Evolutionary conservation across 2,797 vertebrate species (phyloP), one percentile per base, ranked within the genome.

Genomic region (Acipenser ruthenus): DNA sequence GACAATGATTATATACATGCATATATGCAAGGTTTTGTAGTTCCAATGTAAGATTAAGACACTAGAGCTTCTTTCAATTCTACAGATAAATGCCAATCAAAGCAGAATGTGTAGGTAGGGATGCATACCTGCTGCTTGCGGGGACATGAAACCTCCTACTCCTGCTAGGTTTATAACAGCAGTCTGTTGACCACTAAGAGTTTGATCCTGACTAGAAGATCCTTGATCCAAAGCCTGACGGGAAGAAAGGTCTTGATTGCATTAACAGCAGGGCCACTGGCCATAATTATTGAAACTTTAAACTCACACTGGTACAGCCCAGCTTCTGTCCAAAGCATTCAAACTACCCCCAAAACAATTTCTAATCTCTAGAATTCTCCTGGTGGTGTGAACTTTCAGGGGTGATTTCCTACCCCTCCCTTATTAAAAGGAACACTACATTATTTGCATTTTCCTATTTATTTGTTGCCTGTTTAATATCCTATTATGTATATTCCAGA

Each of bases 121-220:
- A 79, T 75, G 83, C 84, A 2, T 91, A 99, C 96, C 88, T 89
- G 89, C 92, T 78, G 94, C 87, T 81, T 94, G 95, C 63, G 94
- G 88, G 70, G 93, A 93, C 91, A 95, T 92, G 81, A 98, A 97
- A 71, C 93, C 87, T 73, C 95, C 93, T 63, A 94, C 91, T 81
- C 94, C 95, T 1, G 89, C 85, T 72, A 98, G 89, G 82, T 97
- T 97, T 83, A 98, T 93, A 76, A 95, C 91, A 52, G 95, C 93
- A 10, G 94, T 90, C 78, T 96, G 95, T 78, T 96, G 96, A 79
- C 93, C 89, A 75, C 90, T 87, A 80, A 96, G 85, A 80, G 88
- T 87, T 79, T 93, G 93, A 80, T 98, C 96, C 68, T 92, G 85
- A 70, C 83, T 88, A 50, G 80, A 67, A 72, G 83, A 66, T 75